Base-by-base conservation (phyloP, 2,888 invertebrate genomes). In the Oxytorus armatus region DNA sequence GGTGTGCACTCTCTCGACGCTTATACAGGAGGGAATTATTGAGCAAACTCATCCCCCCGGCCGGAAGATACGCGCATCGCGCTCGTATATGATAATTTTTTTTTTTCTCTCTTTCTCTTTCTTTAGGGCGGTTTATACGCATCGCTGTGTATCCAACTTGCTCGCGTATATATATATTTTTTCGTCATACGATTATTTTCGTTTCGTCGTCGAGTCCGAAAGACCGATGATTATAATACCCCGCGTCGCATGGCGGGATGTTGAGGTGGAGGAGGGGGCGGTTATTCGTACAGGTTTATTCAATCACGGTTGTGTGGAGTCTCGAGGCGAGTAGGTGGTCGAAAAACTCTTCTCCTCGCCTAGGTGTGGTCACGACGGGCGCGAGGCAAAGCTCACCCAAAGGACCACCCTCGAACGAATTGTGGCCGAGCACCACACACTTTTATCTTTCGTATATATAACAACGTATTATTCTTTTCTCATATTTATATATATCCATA, bases 331-430 rank as follows among this genome's bases (percentile, higher is more conserved):
- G 55, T 21, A 44, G 42, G n/a, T 5, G 36, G 18, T 5, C 8
- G 63, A 44, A 16, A 57, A 16, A 44, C 55, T 72, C 59, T 59
- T 59, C 59, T 47, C 59, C 59, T 55, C 51, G 57, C 72, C 70
- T 77, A 77, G 77, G 77, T 77, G 77, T 72, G 77, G 78, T 68
- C 73, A 70, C 51, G 49, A 73, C 73, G 74, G 68, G 78, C 61
- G 78, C 61, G 25, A 59, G 42, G n/a, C 33, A 57, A 14, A 59
- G 44, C 63, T 29, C 69, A n/a, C n/a, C n/a, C n/a, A n/a, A 55
- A 61, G 53, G 78, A 78, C 78, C 78, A 78, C 78, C 78, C 78
- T 78, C 73, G 61, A 59, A 78, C 53, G 36, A 16, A 59, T 42
- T 51, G 61, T n/a, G n/a, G n/a, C 21, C 72, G 39, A 55, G 63